Evolutionary conservation across 2,113 vertebrate species (phyloP).

Genomic region (Haemorhous mexicanus): DNA sequence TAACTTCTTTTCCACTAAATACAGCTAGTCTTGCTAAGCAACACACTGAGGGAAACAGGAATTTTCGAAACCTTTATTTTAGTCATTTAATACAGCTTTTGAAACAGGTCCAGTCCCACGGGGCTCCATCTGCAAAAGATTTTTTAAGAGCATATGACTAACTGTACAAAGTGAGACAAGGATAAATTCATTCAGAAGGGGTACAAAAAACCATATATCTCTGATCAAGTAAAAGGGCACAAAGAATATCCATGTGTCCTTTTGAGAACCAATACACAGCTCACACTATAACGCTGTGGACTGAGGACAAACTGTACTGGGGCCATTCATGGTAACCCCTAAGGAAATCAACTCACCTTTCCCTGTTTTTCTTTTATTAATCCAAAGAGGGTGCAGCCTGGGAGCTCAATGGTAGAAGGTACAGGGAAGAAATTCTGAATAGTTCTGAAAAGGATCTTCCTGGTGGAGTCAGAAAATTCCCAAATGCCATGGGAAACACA

Average conservation of each 20-base stretch:
- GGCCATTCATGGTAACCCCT: background rate
- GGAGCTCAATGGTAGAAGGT: background rate
- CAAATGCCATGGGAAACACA: constrained; percentile 12
- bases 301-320: background rate
- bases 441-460: background rate
- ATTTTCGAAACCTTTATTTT: constrained; percentile 40
- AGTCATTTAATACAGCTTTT: constrained; percentile 12
- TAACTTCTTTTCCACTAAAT: background rate
- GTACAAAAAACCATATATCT: background rate
- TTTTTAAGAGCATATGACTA: constrained; percentile 31
- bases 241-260: background rate
- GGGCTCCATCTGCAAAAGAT: constrained; percentile 52
- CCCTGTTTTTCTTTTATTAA: background rate
- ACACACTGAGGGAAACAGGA: background rate
- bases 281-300: background rate
- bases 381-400: background rate
- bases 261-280: background rate
- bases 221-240: background rate
- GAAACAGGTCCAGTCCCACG: constrained; percentile 22
- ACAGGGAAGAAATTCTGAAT: background rate
- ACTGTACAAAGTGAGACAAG: background rate
- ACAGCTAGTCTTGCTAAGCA: background rate
- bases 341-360: constrained; percentile 26
- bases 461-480: background rate
- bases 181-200: background rate